Percentiles rank a stretch among this genome's conserved stretches.
phyloP scores from a whole-genome alignment of 2,113 vertebrate genomes.

The Halcyon malimbica region DNA sequence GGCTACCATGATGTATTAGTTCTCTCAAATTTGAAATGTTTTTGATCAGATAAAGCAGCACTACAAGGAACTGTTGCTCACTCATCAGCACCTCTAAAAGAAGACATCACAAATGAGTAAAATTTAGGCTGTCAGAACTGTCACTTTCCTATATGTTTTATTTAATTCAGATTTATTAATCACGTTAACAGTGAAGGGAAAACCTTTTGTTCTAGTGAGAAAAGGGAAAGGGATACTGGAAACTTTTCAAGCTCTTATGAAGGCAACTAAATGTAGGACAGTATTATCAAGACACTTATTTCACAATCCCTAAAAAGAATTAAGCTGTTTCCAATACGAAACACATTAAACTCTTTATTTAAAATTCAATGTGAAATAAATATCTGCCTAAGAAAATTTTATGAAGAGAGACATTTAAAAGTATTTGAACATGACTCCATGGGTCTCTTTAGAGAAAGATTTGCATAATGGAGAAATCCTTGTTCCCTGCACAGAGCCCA shows the following conservation, averaged over 20 bases:
- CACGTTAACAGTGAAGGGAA: not conserved
- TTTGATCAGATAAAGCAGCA: not conserved
- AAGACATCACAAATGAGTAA: not conserved
- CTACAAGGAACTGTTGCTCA: not conserved
- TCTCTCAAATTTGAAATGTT: not conserved
- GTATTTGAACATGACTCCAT: not conserved
- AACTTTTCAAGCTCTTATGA: not conserved
- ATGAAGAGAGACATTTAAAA: not conserved
- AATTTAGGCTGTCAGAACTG: not conserved
- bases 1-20: not conserved
- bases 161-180: constrained; percentile 38
- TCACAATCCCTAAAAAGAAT: not conserved
- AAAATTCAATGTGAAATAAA: not conserved
- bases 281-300: not conserved
- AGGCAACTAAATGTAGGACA: not conserved
- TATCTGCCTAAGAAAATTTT: not conserved
- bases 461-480: not conserved
- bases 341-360: not conserved
- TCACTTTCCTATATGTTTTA: not conserved
- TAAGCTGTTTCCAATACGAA: not conserved
- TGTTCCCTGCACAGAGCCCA: not conserved
- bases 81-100: not conserved
- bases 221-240: not conserved
- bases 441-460: not conserved
- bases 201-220: not conserved